phyloP scores from a whole-genome alignment of 2,797 vertebrate species.

The Gallinago nigripennis region DNA sequence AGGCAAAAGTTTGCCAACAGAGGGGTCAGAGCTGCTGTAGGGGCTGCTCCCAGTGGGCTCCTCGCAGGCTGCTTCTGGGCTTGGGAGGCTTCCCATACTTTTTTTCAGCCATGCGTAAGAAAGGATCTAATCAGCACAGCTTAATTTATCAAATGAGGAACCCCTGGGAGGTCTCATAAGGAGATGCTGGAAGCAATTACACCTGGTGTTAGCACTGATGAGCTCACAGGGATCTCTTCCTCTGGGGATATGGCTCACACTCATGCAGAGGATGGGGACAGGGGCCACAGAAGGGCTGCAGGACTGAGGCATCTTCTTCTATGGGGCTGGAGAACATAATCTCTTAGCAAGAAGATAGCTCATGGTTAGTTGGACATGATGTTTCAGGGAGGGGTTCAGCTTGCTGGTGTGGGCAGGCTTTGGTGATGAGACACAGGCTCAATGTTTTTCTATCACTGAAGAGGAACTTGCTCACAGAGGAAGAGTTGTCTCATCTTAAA shows the following conservation, averaged over 20 bases:
- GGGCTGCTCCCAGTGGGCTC: background rate
- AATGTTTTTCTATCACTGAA: fast-evolving
- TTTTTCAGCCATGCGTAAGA: fast-evolving
- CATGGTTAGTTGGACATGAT: fast-evolving
- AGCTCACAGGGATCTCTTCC: background rate
- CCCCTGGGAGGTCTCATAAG: background rate
- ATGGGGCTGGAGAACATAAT: fast-evolving
- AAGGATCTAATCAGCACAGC: background rate
- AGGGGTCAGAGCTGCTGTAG: background rate
- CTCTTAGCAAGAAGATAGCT: background rate
- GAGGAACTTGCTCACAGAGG: fast-evolving
- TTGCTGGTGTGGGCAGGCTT: fast-evolving
- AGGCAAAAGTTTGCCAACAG: fast-evolving
- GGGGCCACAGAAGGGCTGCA: background rate
- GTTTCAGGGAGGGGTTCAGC: background rate
- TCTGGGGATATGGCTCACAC: fast-evolving
- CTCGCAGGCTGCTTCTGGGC: fast-evolving
- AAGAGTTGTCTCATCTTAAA: fast-evolving
- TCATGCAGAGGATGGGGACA: background rate
- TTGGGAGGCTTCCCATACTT: fast-evolving
- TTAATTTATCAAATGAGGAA: background rate
- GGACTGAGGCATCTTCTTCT: background rate
- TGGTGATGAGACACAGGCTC: fast-evolving
- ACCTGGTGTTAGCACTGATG: background rate
- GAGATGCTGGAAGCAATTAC: background rate